phyloP scores from a whole-genome alignment of 2,888 invertebrate genomes.

The Baccha elongata region DNA sequence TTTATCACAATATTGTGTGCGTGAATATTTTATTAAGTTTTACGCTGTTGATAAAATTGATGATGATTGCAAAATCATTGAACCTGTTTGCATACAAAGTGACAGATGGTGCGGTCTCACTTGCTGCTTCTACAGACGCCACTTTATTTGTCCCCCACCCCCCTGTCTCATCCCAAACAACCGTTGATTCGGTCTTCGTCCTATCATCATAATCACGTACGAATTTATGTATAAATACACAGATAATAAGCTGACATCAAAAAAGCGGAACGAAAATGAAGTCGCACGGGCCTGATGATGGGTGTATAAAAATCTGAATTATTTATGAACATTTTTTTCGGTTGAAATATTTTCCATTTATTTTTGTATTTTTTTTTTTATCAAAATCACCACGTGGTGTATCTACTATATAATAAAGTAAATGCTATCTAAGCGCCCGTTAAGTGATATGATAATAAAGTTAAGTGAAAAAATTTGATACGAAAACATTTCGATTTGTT shows the following conservation, averaged over 20 bases:
- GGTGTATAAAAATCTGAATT: conserved; percentile 58
- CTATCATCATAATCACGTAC: conserved; percentile 54
- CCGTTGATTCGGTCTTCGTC: not conserved
- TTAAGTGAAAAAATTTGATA: conserved; percentile 65
- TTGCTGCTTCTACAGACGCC: not conserved
- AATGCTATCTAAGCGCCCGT: conserved; percentile 62
- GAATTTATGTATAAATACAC: conserved; percentile 37
- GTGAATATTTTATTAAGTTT: conserved; percentile 61
- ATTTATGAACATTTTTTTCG: conserved; percentile 53
- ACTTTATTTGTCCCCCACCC: not conserved
- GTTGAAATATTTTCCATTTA: conserved; percentile 5
- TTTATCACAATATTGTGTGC: conserved; percentile 63
- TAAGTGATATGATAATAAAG: conserved; percentile 71
- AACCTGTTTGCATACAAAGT: conserved; percentile 68
- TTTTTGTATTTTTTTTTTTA: conserved; percentile 2
- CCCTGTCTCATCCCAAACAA: not conserved
- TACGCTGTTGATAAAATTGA: conserved; percentile 53
- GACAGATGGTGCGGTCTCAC: conserved; percentile 44
- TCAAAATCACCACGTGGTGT: conserved; percentile 30
- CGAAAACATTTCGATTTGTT: conserved; percentile 56
- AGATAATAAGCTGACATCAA: conserved; percentile 44
- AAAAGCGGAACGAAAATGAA: conserved; percentile 38
- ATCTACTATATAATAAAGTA: conserved; percentile 25
- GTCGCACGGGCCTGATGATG: conserved; percentile 42
- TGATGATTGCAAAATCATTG: conserved; percentile 68